Evolutionary conservation across 1,140 invertebrate species (phyloP), one percentile per base, ranked within the genome.

Genomic region (Drosophila carrolli): DNA sequence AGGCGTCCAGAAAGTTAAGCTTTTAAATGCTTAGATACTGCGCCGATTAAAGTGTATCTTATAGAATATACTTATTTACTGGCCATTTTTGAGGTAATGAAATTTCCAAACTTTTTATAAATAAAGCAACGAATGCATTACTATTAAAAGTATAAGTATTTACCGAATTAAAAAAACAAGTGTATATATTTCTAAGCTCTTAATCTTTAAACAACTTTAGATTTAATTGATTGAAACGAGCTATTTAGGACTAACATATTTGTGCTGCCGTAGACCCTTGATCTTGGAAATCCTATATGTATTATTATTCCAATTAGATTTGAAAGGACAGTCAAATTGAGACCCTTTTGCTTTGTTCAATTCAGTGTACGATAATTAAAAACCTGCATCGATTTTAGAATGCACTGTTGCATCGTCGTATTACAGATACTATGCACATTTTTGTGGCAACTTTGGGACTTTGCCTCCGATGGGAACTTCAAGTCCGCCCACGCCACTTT

Each of bases 401-500:
- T 77, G 75, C 62, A 70, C 78, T 80, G 78, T 80, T 75, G 75
- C 75, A 68, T 80, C 70, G 74, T 80, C 70, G 77, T 51, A 55
- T 75, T 68, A 75, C 63, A 63, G 77, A 53, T 77, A 53, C 50
- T 16, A 62, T 41, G 55, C 38, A 43, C 54, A 62, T 13, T 43
- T 62, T 43, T 41, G 60, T 57, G 62, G 48, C 51, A 14, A 44
- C 58, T 59, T 55, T 60, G 51, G 61, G 41, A 54, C 43, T 54
- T 57, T 44, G 50, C 70, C 19, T 67, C 76, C 47, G 63, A 59
- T 53, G 66, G 38, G 72, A 81, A 74, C 75, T 83, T 79, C 83
- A 66, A 77, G 84, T 75, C 84, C 83, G 83, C 83, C 83, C 79
- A 88, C 83, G 76, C 83, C 71, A 60, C 51, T 46, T 37, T 37